These are phyloP conservation scores for Tuberolachnus salignus DNA, from an alignment of 2,888 invertebrate genomes.

Conservation along the genomic window DNA sequence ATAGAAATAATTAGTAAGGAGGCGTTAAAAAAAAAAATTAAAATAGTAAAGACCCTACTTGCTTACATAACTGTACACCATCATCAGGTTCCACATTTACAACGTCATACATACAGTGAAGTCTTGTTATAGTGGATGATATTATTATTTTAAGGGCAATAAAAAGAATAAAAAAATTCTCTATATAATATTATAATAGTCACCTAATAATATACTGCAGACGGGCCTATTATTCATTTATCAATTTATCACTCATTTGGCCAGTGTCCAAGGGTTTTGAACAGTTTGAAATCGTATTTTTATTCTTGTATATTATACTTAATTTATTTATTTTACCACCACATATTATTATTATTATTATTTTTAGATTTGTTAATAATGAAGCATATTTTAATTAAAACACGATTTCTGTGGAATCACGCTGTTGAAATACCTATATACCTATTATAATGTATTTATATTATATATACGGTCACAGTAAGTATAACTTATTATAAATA, in stretches of 20 bases:
- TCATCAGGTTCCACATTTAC: too few relatives aligned
- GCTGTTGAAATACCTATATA: constrained; percentile 26
- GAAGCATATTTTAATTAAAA: constrained; percentile 48
- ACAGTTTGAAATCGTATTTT: constrained; percentile 27
- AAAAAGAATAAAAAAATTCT: too few relatives aligned
- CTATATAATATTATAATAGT: neutral
- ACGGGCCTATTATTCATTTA: neutral
- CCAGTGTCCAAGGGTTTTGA: neutral
- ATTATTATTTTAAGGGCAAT: too few relatives aligned
- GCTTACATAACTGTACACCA: too few relatives aligned
- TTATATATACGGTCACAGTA: neutral
- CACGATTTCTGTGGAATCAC: constrained; percentile 24
- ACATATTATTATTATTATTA: constrained; percentile 26
- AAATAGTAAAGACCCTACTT: too few relatives aligned
- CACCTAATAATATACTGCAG: constrained; percentile 4
- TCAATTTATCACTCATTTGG: constrained; percentile 35
- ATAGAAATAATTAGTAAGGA: too few relatives aligned
- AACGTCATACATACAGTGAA: too few relatives aligned
- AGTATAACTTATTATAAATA: constrained; percentile 26
- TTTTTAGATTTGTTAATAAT: constrained; percentile 41
- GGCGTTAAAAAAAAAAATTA: too few relatives aligned
- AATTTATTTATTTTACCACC: constrained; percentile 30
- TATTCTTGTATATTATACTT: constrained; percentile 10
- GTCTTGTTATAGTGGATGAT: too few relatives aligned
- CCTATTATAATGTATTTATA: too few relatives aligned